phyloP scores from a whole-genome alignment of 2,888 invertebrate species.

The Atrina japonica region DNA sequence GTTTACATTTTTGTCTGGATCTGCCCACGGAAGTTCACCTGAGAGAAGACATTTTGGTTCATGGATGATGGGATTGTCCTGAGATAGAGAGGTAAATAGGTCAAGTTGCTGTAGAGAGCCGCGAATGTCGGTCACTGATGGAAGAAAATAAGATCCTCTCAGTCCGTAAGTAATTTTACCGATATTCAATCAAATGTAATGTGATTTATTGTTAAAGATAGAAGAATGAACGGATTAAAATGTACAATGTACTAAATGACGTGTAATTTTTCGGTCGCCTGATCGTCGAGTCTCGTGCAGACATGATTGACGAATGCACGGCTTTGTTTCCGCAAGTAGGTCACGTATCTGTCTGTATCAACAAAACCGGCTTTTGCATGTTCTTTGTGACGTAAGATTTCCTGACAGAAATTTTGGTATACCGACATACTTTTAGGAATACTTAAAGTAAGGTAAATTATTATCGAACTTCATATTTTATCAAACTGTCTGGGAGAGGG shows the following conservation, averaged over 20 bases:
- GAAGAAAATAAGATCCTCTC: constrained; percentile 66
- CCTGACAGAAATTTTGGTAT: too few relatives aligned
- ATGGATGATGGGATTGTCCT: constrained; percentile 67
- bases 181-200: constrained; percentile 8
- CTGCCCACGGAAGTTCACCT: constrained; percentile 34
- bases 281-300: constrained; percentile 38
- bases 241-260: neutral
- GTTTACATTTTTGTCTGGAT: too few relatives aligned
- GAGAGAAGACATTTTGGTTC: constrained; percentile 69
- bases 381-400: too few relatives aligned
- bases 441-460: too few relatives aligned
- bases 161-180: constrained; percentile 59
- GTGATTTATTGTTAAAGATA: neutral
- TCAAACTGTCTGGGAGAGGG: too few relatives aligned
- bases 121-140: constrained; percentile 75
- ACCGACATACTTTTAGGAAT: too few relatives aligned
- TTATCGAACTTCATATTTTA: too few relatives aligned
- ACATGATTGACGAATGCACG: constrained; percentile 36
- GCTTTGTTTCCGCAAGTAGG: constrained; percentile 37
- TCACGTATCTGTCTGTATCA: constrained; percentile 38
- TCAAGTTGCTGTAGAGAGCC: constrained; percentile 62
- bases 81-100: constrained; percentile 63
- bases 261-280: constrained; percentile 3
- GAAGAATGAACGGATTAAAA: too few relatives aligned
- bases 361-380: constrained; percentile 17